Evolutionary conservation across 2,113 vertebrate genomes (phyloP), one percentile per base, ranked within the genome.

Genomic region (Sapayoa aenigma): DNA sequence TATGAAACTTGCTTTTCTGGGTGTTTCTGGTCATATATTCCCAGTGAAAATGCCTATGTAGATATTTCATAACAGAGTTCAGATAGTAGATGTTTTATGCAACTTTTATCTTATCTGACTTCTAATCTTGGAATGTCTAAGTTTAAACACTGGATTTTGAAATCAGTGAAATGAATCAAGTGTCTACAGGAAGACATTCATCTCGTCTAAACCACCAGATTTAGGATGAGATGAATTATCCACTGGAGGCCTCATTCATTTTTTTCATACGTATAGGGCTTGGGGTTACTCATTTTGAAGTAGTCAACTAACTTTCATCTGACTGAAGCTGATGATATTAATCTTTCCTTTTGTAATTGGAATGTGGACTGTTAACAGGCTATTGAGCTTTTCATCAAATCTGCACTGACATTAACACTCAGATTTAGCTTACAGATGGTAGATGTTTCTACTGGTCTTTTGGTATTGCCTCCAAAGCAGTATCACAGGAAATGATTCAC

Each of bases 111-210:
- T 39, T 84, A 25, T 22, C 25, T 66, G 63, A 77, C 5, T 74
- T 89, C 58, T 0, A 46, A 59, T 89, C 55, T 75, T 93, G 77
- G 24, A 93, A 93, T 74, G 50, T 49, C 6, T 69, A 42, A 84
- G 27, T 96, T 87, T 84, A 71, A 89, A 75, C 35, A 49, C 55
- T 67, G 41, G 59, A 18, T 67, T 89, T 87, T 84, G 52, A 47
- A 78, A 52, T 91, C 80, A 75, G 73, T 78, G 81, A 91, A 94
- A 89, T 91, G 33, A 93, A 75, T 90, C 76, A 87, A 80, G 12
- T 67, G 47, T 59, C 60, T 91, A 52, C 56, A 75, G 78, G 41
- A 73, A 77, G 60, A 78, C 18, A 94, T 95, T 91, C 2, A 81
- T 96, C 87, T 84, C 94, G 33, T 91, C 65, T 84, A 52, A 71